Percentiles rank a stretch among this genome's conserved stretches.
Conservation (phyloP, 2,888 invertebrate genomes). For the Hydropsyche betteni region DNA sequence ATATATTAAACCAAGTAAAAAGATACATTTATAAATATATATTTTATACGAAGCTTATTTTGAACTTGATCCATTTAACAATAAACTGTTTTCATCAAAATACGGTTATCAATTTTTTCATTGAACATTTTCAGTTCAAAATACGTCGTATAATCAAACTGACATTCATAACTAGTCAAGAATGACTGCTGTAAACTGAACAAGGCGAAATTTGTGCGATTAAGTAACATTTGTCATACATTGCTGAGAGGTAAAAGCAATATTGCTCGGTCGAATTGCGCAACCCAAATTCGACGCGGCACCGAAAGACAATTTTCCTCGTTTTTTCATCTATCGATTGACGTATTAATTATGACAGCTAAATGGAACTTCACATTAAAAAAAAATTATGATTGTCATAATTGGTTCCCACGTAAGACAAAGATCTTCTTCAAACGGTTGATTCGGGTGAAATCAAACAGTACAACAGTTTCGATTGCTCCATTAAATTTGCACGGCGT, state of each 20-base stretch:
- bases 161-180: not conserved
- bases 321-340: not conserved
- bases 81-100: too few relatives aligned
- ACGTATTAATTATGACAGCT: conserved; percentile 3
- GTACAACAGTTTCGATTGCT: not conserved
- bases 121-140: too few relatives aligned
- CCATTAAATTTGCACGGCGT: not conserved
- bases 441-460: not conserved
- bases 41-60: too few relatives aligned
- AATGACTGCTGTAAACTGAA: not conserved
- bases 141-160: too few relatives aligned
- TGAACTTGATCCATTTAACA: too few relatives aligned
- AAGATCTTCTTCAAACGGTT: too few relatives aligned
- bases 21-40: too few relatives aligned
- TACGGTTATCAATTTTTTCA: too few relatives aligned
- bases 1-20: too few relatives aligned
- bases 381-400: too few relatives aligned
- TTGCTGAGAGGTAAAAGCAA: conserved; percentile 6
- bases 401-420: too few relatives aligned
- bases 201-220: conserved; percentile 5
- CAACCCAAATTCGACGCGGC: not conserved
- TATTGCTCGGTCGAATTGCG: conserved; percentile 5
- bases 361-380: not conserved
- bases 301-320: conserved; percentile 11
- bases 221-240: conserved; percentile 11